Evolutionary conservation across 2,888 invertebrate species (phyloP).

Genomic region (Brachypalpus laphriformis): DNA sequence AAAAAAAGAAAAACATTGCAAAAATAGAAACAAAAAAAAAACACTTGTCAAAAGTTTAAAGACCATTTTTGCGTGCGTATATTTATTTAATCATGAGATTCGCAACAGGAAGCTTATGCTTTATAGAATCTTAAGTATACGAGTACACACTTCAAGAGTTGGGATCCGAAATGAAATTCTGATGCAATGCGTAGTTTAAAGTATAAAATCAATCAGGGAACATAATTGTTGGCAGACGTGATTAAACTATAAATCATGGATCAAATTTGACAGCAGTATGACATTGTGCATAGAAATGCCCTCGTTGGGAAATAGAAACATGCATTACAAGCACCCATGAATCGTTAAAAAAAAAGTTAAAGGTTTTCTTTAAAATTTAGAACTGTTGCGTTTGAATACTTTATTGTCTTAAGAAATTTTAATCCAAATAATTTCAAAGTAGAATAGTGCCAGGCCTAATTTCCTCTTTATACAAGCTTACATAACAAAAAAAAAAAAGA

Average conservation of each 20-base stretch:
- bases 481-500: too few species aligned
- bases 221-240: conserved; percentile 7
- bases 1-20: background rate
- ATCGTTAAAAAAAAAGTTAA: background rate
- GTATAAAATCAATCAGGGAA: conserved; percentile 3
- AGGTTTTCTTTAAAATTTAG: background rate
- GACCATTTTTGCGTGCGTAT: background rate
- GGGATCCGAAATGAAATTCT: background rate
- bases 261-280: background rate
- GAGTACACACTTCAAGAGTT: background rate
- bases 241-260: background rate
- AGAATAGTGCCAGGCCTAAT: too few species aligned
- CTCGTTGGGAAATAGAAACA: background rate
- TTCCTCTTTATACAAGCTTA: too few species aligned
- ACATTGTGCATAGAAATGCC: conserved; percentile 16
- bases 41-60: background rate
- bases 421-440: too few species aligned
- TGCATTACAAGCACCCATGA: background rate
- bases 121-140: conserved; percentile 2
- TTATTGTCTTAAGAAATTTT: too few species aligned
- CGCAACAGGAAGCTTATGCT: conserved; percentile 15
- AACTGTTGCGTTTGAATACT: too few species aligned
- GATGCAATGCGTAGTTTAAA: conserved; percentile 20
- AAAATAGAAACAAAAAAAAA: background rate
- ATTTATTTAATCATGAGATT: background rate